phyloP scores from a whole-genome alignment of 2,797 vertebrate genomes.

The Podargus strigoides region DNA sequence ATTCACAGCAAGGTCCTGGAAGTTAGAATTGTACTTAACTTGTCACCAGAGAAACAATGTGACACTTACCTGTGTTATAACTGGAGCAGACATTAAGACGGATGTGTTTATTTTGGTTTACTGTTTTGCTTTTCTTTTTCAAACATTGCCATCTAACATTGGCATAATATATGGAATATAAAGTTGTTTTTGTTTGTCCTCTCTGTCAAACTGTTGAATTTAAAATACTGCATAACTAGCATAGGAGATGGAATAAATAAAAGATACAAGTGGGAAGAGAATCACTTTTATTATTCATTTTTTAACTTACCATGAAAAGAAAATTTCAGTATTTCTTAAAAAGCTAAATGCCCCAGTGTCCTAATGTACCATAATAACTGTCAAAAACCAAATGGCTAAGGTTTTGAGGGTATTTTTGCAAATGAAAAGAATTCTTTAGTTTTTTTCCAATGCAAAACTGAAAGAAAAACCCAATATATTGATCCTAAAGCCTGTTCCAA shows the following conservation, averaged over 20 bases:
- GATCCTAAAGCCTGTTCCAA: neutral
- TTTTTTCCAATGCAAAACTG: neutral
- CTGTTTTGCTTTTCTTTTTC: neutral
- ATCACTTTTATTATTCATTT: neutral
- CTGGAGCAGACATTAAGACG: neutral
- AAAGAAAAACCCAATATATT: neutral
- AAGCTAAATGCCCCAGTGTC: fast-evolving
- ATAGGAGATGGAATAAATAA: neutral
- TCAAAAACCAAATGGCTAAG: neutral
- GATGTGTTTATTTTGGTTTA: neutral
- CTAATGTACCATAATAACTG: neutral
- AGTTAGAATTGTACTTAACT: neutral
- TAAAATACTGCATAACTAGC: neutral
- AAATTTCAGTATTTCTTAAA: neutral
- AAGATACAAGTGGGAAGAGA: neutral
- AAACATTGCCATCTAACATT: neutral
- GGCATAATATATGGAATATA: neutral
- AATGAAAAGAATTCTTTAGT: neutral
- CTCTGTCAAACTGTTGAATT: neutral
- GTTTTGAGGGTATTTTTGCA: neutral
- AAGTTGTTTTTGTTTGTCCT: neutral
- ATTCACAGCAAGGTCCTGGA: neutral
- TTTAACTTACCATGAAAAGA: neutral
- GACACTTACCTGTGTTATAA: neutral
- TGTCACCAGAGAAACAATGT: neutral